Base-by-base conservation (phyloP, 2,797 vertebrate species). In the Alca torda region DNA sequence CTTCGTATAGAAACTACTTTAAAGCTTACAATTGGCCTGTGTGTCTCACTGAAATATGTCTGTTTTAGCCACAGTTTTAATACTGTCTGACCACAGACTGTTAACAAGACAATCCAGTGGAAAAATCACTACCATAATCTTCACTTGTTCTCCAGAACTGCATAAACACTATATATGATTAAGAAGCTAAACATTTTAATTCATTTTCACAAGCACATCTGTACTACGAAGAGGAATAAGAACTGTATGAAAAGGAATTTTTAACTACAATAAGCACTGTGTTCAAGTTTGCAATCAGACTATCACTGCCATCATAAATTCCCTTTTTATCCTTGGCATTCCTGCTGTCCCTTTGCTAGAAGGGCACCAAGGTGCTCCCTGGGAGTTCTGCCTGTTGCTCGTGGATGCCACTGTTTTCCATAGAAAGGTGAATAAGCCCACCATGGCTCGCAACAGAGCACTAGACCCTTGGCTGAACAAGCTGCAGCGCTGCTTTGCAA, bases 1-100 rank as follows among this genome's bases (percentile, higher is more conserved):
- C 89, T 95, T 95, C 63, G 14, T 95, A 95, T 78, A 96, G 85
- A 93, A 97, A 97, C 93, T 95, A 95, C 72, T 90, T 93, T 19
- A 85, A 84, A 85, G 91, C 69, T 56, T 86, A 93, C 95, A 87
- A 87, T 48, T 82, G 89, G 76, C 88, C 84, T 74, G 75, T 84
- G 75, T 84, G 84, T 95, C 82, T 94, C 76, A 64, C 68, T 59
- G 70, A 96, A 94, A 84, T 87, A 95, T 45, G 79, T 63, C 90
- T 81, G 48, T 3, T 95, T 77, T 75, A 82, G 87, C 67, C 91
- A 60, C 67, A 95, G 65, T 94, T 97, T 84, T 83, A 87, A 91
- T 51, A 70, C 43, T 39, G 56, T 91, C 79, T 93, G 57, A 93
- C 94, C 90, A 93, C 87, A 84, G 74, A 65, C 54, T 67, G 59